Conservation (phyloP, 2,113 vertebrate species). For the rat (Rattus norvegicus) region GRCr8 NC_086025.1:37652001-37652500, state of each 20-base stretch:
- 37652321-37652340: background rate
- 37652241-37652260: background rate
- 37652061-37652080: background rate
- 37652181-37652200: background rate
- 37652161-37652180: background rate
- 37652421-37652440: background rate
- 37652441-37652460: background rate
- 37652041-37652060: conserved; percentile 18
- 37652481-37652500: background rate
- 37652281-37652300: background rate
- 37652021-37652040: background rate
- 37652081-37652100: background rate
- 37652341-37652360: background rate
- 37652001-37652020: background rate
- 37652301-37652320: no score
- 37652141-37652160: background rate
- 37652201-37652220: background rate
- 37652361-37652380: background rate
- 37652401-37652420: background rate
- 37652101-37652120: background rate
- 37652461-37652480: background rate
- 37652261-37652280: background rate
- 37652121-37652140: background rate
- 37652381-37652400: background rate
- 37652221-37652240: background rate